A percentile compares a stretch with the other conserved stretches of the same genome.
Evolutionary conservation across 1,140 invertebrate species (phyloP).

Genomic region (Drosophila pectinifera): DNA sequence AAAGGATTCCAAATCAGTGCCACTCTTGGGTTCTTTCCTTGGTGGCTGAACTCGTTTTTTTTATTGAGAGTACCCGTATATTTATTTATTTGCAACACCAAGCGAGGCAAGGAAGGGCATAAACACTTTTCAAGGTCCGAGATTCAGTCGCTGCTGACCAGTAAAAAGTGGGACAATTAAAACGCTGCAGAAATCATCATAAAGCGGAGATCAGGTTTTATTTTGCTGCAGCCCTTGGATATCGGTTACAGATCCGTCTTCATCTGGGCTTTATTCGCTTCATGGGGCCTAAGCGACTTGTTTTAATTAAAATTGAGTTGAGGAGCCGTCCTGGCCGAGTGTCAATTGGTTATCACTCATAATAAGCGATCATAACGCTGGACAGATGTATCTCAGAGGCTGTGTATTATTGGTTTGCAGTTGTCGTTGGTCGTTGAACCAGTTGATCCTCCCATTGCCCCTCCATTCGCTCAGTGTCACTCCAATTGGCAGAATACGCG

Average conservation of each 20-base stretch:
- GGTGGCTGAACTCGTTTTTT: constrained; percentile 20
- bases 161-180: constrained; percentile 62
- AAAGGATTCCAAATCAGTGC: constrained; percentile 18
- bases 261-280: constrained; percentile 1
- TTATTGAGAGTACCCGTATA: constrained; percentile 6
- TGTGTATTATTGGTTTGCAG: constrained; percentile 23
- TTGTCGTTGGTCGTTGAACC: constrained; percentile 57
- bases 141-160: constrained; percentile 10
- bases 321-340: constrained; percentile 25
- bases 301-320: constrained; percentile 50
- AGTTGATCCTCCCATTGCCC: not conserved
- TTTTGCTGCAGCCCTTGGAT: constrained; percentile 29
- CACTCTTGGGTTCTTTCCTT: constrained; percentile 15
- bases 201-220: constrained; percentile 45
- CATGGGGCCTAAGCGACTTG: not conserved
- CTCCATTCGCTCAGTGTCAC: constrained; percentile 38
- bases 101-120: constrained; percentile 22
- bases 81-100: constrained; percentile 14
- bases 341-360: constrained; percentile 66
- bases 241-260: constrained; percentile 47
- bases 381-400: constrained; percentile 5
- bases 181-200: constrained; percentile 46
- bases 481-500: constrained; percentile 51
- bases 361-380: constrained; percentile 43
- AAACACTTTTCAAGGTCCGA: constrained; percentile 35